phyloP scores from a whole-genome alignment of 2,113 vertebrate species.

The Tetrao urogallus region DNA sequence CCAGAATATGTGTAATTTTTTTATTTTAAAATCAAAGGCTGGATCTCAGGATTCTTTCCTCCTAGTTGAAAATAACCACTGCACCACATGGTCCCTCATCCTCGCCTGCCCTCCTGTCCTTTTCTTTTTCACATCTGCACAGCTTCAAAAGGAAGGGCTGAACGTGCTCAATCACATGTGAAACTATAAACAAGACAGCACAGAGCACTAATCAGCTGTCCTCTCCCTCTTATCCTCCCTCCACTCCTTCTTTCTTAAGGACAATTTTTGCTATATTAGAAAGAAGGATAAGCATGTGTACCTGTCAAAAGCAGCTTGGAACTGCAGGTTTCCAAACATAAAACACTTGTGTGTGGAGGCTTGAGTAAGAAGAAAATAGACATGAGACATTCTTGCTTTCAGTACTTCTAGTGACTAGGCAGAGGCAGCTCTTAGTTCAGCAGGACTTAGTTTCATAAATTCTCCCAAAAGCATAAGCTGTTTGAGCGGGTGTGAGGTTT shows the following conservation, averaged over 20 bases:
- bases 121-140: not conserved
- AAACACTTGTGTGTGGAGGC: not conserved
- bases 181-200: not conserved
- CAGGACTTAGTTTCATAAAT: not conserved
- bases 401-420: not conserved
- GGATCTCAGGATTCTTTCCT: not conserved
- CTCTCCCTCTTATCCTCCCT: not conserved
- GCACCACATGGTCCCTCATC: not conserved
- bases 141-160: not conserved
- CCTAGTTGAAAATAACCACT: not conserved
- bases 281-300: not conserved
- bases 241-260: not conserved
- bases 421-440: not conserved
- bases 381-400: not conserved
- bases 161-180: not conserved
- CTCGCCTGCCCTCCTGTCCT: not conserved
- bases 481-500: not conserved
- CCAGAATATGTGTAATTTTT: no score
- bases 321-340: not conserved
- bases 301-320: not conserved
- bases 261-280: not conserved
- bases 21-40: not conserved
- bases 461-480: not conserved
- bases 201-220: not conserved
- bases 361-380: not conserved